Base-by-base conservation (phyloP, 2,888 invertebrate species). In the Heteropelma amictum region DNA sequence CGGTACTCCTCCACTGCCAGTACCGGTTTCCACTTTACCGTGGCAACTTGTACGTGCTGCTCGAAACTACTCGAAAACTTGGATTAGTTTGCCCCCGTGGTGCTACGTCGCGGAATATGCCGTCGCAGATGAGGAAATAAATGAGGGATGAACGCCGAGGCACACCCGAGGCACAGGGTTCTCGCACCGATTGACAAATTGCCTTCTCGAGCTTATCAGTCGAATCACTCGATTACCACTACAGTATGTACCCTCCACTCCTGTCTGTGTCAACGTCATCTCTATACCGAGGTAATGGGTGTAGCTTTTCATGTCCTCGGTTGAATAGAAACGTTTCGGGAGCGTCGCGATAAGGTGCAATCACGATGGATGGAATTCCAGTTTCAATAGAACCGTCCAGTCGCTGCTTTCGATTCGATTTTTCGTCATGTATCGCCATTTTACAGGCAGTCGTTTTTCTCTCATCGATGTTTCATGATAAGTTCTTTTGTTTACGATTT, bases 1-100 rank as follows among this genome's bases (percentile, higher is more conserved):
- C n/a, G n/a, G 61, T 38, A 53, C 28, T 14, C 14, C 45, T 42
- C 61, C 72, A 61, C 45, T 67, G 58, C 65, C 49, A 49, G 69
- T 75, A 70, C 70, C 53, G 79, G 77, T 76, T 80, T 81, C 77
- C 78, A 78, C 79, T 79, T 80, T 75, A 65, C 69, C 54, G 71
- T 33, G 33, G 63, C 60, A 71, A 61, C 68, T 71, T 72, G 72
- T 54, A 73, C 69, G 70, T 72, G 69, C 40, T 26, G 53, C 40
- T 33, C 38, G 75, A 74, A 77, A 78, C 81, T 81, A 77, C 77
- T 74, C 51, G 68, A 81, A 80, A 84, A 84, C 83, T 84, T 84
- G 82, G 76, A 84, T 84, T 84, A 84, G 84, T 84, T 84, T 82
- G 81, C 78, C 70, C 69, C 77, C 73, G 67, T 42, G 65, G 75